Percentiles rank a stretch among this genome's conserved stretches.
Conservation (phyloP, 1,140 invertebrate species). For the Caenorhabditis brenneri region DNA sequence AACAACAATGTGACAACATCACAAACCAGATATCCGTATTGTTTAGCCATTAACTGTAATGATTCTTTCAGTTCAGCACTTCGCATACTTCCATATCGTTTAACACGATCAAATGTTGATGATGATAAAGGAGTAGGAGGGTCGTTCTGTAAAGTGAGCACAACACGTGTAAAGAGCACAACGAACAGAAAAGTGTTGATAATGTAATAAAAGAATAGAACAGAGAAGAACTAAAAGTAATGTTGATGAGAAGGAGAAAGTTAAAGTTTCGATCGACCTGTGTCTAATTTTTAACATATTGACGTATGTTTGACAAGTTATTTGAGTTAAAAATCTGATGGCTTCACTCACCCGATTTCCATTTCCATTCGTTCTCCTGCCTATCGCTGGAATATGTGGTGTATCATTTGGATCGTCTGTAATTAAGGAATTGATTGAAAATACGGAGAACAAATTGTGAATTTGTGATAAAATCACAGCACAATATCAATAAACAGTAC, state of each 20-base stretch:
- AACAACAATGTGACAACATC: not conserved
- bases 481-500: constrained; percentile 47
- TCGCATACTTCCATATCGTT: constrained; percentile 57
- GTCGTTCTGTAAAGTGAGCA: constrained; percentile 6
- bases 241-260: not conserved
- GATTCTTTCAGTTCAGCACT: constrained; percentile 46
- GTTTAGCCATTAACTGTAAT: constrained; percentile 27
- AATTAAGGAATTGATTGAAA: constrained; percentile 35
- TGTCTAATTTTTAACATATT: not conserved
- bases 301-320: not conserved
- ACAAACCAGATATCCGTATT: constrained; percentile 40
- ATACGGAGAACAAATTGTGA: not conserved
- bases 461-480: constrained; percentile 18
- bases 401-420: constrained; percentile 53
- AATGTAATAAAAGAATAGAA: not conserved
- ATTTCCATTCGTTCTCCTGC: constrained; percentile 44
- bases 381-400: constrained; percentile 51
- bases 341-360: not conserved
- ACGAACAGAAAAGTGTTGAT: not conserved
- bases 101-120: constrained; percentile 48
- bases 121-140: not conserved
- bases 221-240: no score
- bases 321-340: not conserved
- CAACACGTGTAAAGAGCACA: not conserved
- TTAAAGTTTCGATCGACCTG: no score